Base-by-base conservation (phyloP, 1,140 invertebrate genomes). In the Zaprionus vittiger region DNA sequence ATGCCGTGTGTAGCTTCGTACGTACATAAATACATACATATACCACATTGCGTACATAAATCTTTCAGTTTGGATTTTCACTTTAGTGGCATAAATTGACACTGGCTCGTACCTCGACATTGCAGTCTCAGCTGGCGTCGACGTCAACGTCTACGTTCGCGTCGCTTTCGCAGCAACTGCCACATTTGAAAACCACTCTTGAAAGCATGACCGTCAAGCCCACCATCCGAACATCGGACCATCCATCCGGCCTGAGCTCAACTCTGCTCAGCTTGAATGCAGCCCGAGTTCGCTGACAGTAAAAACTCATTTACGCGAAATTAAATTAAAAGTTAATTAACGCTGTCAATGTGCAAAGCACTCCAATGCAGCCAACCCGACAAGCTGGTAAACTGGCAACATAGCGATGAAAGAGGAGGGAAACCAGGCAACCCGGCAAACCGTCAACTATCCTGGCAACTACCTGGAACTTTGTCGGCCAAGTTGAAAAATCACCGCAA, bases 251-350 rank as follows among this genome's bases (percentile, higher is more conserved):
- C 64, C 37, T 52, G 63, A 56, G 28, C 47, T 70, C 44, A 60
- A 24, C 60, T 70, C 44, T 17, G 47, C 64, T 79, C 76, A 78
- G 80, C 77, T 80, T 83, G 79, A 84, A 75, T 80, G 89, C 79
- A 79, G 59, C 78, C 81, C 73, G 66, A 77, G 85, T 77, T 78
- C 85, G 85, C 77, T 91, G 85, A 90, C 85, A 90, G 86, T 91
- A 80, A 90, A 90, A 90, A 90, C 85, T 90, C 79, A 90, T 90
- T 90, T 90, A 82, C 85, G 85, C 79, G 82, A 90, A 90, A 90
- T 90, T 90, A 90, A 90, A 90, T 90, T 90, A 90, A 90, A 90
- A 90, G 86, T 90, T 90, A 90, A 90, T 90, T 90, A 90, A 90
- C 85, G 85, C 85, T 90, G 86, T 91, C 85, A 90, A 90, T 90